Evolutionary conservation across 2,888 invertebrate species (phyloP).

Genomic region (Mythimna ferrago): DNA sequence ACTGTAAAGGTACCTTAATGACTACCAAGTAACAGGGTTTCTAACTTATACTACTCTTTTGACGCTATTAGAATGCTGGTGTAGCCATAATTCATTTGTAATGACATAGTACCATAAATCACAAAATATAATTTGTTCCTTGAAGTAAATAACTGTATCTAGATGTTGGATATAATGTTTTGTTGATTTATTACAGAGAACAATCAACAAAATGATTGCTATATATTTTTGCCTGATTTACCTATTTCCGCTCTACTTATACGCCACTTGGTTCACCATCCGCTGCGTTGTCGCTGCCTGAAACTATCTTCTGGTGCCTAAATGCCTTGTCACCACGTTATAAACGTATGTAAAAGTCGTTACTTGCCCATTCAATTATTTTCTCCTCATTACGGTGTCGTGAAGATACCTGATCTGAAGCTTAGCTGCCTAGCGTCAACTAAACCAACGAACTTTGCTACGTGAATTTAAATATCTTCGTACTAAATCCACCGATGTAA

Average conservation of each 20-base stretch:
- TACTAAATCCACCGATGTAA: conserved; percentile 15
- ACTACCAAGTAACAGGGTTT: conserved; percentile 55
- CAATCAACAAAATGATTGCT: not conserved
- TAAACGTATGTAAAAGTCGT: not conserved
- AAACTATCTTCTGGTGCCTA: not conserved
- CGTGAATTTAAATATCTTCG: not conserved
- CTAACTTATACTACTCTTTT: conserved; percentile 46
- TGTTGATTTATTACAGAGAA: conserved; percentile 4
- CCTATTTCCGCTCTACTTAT: not conserved
- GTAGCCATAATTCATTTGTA: conserved; percentile 42
- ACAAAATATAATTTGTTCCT: conserved; percentile 10
- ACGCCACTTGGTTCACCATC: not conserved
- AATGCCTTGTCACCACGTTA: not conserved
- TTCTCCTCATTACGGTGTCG: not conserved
- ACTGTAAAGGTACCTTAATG: conserved; percentile 59
- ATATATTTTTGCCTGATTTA: not conserved
- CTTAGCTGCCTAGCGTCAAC: not conserved
- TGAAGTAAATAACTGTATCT: conserved; percentile 3
- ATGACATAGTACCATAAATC: conserved; percentile 30
- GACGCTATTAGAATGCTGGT: conserved; percentile 43
- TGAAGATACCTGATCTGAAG: not conserved
- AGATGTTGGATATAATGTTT: not conserved
- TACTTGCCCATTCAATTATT: not conserved
- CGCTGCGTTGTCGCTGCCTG: not conserved
- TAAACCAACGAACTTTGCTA: not conserved